Conservation (phyloP, 2,797 vertebrate genomes). For the Macroramphosus scolopax region DNA sequence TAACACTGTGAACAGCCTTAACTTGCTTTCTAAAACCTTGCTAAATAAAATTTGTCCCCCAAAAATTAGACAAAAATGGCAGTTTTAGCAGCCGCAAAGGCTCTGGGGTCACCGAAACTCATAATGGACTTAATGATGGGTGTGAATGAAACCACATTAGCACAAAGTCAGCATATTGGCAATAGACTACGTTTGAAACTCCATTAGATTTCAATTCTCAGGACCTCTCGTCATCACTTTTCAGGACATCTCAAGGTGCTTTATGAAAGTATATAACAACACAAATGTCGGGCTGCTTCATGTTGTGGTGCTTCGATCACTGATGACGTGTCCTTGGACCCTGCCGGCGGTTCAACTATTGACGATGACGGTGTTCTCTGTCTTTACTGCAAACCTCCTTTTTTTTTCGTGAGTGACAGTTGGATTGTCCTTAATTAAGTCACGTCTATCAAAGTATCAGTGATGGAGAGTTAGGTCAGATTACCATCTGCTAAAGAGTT, state of each 20-base stretch:
- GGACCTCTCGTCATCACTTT: neutral
- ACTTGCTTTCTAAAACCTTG: neutral
- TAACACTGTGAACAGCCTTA: conserved; percentile 10
- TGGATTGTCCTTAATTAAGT: conserved; percentile 47
- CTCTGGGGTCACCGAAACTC: neutral
- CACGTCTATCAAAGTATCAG: conserved; percentile 38
- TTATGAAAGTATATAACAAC: neutral
- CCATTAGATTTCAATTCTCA: neutral
- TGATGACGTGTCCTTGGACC: conserved; percentile 11
- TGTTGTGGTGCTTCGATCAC: neutral
- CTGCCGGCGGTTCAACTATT: conserved; percentile 6
- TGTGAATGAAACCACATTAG: conserved; percentile 1
- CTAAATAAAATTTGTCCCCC: neutral
- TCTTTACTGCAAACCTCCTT: neutral
- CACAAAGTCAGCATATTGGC: neutral
- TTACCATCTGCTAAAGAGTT: conserved; percentile 47
- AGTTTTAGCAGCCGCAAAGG: neutral
- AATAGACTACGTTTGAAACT: no score
- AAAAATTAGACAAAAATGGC: neutral
- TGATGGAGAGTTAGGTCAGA: conserved; percentile 37
- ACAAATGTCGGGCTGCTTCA: neutral
- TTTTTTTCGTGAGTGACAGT: conserved; percentile 9
- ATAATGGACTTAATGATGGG: neutral
- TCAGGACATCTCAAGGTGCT: neutral
- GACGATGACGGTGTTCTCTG: neutral